phyloP scores from a whole-genome alignment of 2,888 invertebrate genomes.

The Pristionchus arcanus region DNA sequence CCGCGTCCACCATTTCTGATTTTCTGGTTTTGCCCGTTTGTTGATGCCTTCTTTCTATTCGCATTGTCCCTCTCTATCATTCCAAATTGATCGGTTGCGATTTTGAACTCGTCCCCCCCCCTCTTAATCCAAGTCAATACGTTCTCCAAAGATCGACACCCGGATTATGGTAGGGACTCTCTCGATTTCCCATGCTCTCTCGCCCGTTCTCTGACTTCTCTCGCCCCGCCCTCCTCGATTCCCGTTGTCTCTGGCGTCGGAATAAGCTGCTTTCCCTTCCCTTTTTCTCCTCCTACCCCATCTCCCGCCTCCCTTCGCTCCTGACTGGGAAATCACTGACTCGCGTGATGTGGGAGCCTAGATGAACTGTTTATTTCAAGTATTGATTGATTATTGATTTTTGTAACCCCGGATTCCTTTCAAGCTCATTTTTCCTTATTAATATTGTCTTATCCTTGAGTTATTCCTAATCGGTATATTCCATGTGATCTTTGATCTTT shows the following conservation, averaged over 20 bases:
- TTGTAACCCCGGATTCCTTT: neutral
- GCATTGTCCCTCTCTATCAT: neutral
- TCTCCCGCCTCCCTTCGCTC: no score
- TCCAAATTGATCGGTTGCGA: neutral
- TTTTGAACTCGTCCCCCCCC: neutral
- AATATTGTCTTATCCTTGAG: neutral
- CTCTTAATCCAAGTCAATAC: neutral
- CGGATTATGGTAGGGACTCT: conserved; percentile 12
- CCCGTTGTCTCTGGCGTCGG: neutral
- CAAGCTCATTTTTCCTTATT: no score
- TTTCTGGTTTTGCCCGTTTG: neutral
- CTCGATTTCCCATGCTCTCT: conserved; percentile 34
- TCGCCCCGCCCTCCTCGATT: neutral
- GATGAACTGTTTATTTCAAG: neutral
- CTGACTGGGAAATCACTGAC: neutral
- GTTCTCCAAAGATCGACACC: conserved; percentile 10
- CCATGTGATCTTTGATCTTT: neutral
- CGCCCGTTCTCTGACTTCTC: conserved; percentile 14
- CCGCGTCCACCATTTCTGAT: no score
- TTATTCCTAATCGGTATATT: neutral
- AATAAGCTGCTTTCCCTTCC: conserved; percentile 38
- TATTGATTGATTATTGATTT: neutral
- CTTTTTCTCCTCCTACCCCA: neutral
- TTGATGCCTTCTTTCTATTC: conserved; percentile 10
- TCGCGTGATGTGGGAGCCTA: neutral